These are phyloP conservation scores for Rhagoletis pomonella DNA, from an alignment of 1,140 invertebrate species.

Conservation along the genomic window DNA sequence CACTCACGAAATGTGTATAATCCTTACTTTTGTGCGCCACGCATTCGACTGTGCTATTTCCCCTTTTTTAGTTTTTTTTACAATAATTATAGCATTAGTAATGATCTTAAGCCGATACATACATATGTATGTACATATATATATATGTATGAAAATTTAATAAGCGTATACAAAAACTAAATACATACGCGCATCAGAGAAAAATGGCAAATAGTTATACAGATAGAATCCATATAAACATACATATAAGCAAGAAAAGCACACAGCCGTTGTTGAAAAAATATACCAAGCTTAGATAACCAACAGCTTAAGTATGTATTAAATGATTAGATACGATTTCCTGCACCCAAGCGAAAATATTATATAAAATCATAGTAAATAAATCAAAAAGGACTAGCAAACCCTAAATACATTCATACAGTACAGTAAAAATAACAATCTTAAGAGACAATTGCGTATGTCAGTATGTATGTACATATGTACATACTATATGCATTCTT, in stretches of 20 bases:
- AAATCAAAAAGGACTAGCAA: constrained; percentile 5
- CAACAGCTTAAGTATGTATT: not conserved
- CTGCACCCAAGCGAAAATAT: constrained; percentile 40
- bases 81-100: not conserved
- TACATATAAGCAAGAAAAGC: not conserved
- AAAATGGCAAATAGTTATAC: not conserved
- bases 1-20: not conserved
- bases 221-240: too few relatives aligned
- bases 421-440: not conserved
- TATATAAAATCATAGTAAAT: constrained; percentile 23
- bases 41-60: constrained; percentile 8
- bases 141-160: not conserved
- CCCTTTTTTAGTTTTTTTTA: constrained; percentile 1
- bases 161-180: not conserved
- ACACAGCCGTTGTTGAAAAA: not conserved
- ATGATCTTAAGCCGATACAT: constrained; percentile 13
- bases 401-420: not conserved
- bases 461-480: not conserved
- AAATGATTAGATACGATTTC: constrained; percentile 56
- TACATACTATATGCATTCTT: not conserved
- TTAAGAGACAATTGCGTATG: not conserved
- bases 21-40: constrained; percentile 4
- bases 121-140: not conserved
- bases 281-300: not conserved
- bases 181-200: not conserved